Base-by-base conservation (phyloP, 2,113 vertebrate genomes). In the Myotis davidii region DNA sequence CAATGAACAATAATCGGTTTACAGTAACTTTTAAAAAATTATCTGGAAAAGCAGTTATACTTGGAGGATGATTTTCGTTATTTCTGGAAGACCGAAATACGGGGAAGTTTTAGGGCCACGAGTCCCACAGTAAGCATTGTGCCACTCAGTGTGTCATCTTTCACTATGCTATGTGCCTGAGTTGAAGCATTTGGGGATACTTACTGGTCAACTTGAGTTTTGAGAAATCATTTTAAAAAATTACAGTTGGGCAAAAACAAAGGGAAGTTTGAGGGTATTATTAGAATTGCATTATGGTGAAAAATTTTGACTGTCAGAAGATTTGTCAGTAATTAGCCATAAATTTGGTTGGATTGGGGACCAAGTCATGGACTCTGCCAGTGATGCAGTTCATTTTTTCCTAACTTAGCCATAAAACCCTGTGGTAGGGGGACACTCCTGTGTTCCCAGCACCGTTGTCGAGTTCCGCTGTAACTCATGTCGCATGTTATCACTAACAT, bases 1-100 rank as follows among this genome's bases (percentile, higher is more conserved):
- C 39, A 37, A 64, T 61, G 45, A 93, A 89, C 88, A 87, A 96
- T 93, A 94, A 74, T 69, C n/a, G 74, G 54, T 81, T 52, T 73
- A 52, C 18, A 32, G 6, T 59, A 85, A 6, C 76, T 87, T 90
- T 79, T 10, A 64, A 81, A 83, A 84, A 83, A 34, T 69, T 94
- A 64, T 82, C 72, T 88, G 84, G 48, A 89, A 89, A 93, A 84
- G 37, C 32, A 9, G 42, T 72, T 92, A 39, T 85, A 64, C 34
- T 81, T 79, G 34, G 54, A 95, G 77, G 89, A 70, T 59, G 27
- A 32, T 64, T 92, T 76, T 91, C 82, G 45, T 74, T 84, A 76
- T 88, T 96, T 82, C 67, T 92, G 93, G 77, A 93, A 89, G 67
- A 86, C 70, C 37, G 7, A 77, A 76, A 67, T 78, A 82, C 39